phyloP scores from a whole-genome alignment of 2,888 invertebrate genomes.

The Chrysotoxum bicinctum region DNA sequence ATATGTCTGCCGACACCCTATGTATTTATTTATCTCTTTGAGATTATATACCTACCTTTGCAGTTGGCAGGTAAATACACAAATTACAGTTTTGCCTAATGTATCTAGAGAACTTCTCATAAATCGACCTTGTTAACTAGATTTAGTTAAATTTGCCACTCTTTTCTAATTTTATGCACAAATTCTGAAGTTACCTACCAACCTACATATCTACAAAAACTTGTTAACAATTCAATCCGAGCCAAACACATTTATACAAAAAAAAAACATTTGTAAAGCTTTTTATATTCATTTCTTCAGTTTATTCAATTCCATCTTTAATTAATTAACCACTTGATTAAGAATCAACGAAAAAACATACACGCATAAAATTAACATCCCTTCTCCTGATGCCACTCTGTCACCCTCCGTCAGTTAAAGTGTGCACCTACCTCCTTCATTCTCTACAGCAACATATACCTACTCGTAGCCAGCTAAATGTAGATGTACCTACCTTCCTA shows the following conservation, averaged over 20 bases:
- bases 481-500: not conserved
- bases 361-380: constrained; percentile 45
- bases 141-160: too few relatives aligned
- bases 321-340: constrained; percentile 72
- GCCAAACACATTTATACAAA: not conserved
- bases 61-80: too few relatives aligned
- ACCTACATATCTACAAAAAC: not conserved
- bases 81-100: too few relatives aligned
- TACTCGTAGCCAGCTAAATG: too few relatives aligned
- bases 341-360: constrained; percentile 32
- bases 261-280: not conserved
- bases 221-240: constrained; percentile 24
- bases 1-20: too few relatives aligned
- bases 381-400: constrained; percentile 13
- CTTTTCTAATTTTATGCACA: not conserved
- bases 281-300: not conserved
- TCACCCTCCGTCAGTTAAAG: constrained; percentile 10
- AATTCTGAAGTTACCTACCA: not conserved
- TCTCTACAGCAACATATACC: not conserved
- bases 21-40: too few relatives aligned
- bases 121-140: too few relatives aligned
- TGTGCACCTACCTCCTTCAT: constrained; percentile 39
- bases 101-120: too few relatives aligned
- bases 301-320: constrained; percentile 62
- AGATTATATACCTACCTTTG: too few relatives aligned